Evolutionary conservation across 2,113 vertebrate species (phyloP).

Genomic region (Copsychus sechellarum): DNA sequence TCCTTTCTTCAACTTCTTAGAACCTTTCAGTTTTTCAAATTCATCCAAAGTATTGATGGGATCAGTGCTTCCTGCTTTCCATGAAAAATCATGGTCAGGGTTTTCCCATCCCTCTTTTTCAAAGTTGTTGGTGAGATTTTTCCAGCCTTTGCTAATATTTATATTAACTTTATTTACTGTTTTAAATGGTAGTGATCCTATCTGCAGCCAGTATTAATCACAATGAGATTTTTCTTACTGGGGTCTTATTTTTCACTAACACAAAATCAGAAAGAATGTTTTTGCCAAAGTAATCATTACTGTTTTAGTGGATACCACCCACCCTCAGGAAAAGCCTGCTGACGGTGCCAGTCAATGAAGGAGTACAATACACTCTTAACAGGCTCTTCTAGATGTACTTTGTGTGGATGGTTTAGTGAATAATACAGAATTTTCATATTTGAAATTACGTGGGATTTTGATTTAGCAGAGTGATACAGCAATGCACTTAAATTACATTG

Average conservation of each 20-base stretch:
- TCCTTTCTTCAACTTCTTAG: background rate
- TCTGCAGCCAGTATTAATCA: background rate
- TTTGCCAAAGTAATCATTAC: background rate
- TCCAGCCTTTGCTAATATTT: background rate
- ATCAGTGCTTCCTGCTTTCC: background rate
- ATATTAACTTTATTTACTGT: background rate
- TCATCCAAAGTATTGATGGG: background rate
- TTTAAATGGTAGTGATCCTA: background rate
- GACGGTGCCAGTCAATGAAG: background rate
- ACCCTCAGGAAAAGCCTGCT: background rate
- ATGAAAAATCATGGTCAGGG: background rate
- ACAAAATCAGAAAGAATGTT: background rate
- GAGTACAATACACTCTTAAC: background rate
- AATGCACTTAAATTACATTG: background rate
- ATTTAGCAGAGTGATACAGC: background rate
- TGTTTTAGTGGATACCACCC: background rate
- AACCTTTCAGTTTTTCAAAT: background rate
- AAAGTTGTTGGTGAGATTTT: background rate
- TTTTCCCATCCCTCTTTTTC: background rate
- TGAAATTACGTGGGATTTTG: background rate
- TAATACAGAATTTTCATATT: background rate
- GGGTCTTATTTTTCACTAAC: background rate
- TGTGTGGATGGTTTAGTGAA: background rate
- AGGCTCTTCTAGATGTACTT: background rate
- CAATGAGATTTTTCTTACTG: background rate